Evolutionary conservation across 2,113 vertebrate species (phyloP).

Genomic region (Cephalopholis sonnerati): DNA sequence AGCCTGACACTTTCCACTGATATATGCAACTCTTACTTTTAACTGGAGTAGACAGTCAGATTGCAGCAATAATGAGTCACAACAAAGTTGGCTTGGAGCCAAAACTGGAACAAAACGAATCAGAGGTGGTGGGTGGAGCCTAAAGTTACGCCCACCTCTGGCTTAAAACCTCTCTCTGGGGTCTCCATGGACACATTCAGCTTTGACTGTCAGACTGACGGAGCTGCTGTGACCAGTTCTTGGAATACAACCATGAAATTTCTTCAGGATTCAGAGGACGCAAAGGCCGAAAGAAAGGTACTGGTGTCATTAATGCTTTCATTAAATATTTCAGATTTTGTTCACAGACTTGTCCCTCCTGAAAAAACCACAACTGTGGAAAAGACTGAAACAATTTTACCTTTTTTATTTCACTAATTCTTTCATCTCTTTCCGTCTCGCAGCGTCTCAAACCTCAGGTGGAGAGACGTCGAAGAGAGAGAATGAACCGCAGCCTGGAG

Average conservation of each 20-base stretch:
- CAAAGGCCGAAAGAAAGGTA: slow-evolving; percentile 70
- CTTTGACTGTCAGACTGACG: background rate
- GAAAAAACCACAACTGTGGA: background rate
- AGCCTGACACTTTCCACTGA: too few relatives aligned
- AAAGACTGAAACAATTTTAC: background rate
- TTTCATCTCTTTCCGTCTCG: background rate
- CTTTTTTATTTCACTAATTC: background rate
- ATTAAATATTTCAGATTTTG: background rate
- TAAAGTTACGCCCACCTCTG: background rate
- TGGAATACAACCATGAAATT: slow-evolving; percentile 52
- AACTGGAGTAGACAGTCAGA: background rate
- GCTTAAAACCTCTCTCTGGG: slow-evolving; percentile 7
- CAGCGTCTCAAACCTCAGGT: slow-evolving; percentile 89
- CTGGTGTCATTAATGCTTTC: background rate
- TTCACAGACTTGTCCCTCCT: too few relatives aligned
- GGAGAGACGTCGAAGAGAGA: slow-evolving; percentile 87
- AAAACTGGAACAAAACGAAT: background rate
- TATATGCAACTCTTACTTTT: background rate
- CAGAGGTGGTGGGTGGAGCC: slow-evolving; percentile 37
- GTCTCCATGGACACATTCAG: background rate
- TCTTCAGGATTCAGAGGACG: slow-evolving; percentile 34
- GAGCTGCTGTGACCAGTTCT: background rate
- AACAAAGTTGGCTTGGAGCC: background rate
- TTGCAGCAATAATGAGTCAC: background rate
- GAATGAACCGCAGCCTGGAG: slow-evolving; percentile 89